A percentile compares a stretch with the other conserved stretches of the same genome.
Conservation (phyloP, 2,888 invertebrate genomes). For the Synanthedon myopaeformis region DNA sequence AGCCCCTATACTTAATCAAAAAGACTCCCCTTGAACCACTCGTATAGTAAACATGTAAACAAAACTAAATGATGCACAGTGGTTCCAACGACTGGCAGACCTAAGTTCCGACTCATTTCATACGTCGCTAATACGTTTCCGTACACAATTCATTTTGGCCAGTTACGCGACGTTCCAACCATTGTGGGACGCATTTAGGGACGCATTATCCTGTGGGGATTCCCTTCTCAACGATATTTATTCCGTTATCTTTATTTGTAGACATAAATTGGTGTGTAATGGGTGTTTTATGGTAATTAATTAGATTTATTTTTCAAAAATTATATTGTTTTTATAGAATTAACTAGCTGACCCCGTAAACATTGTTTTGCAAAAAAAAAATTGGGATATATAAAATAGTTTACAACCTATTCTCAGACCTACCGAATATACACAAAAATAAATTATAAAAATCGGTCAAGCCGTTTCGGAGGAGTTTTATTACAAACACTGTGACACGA, state of each 20-base stretch:
- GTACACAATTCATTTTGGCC: constrained; percentile 40
- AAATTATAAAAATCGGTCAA: no score
- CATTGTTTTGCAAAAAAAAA: no score
- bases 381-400: no score
- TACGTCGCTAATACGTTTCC: constrained; percentile 33
- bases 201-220: constrained; percentile 16
- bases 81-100: constrained; percentile 17
- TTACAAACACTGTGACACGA: no score
- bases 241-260: constrained; percentile 32
- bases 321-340: no score
- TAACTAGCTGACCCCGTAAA: no score
- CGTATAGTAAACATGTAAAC: constrained; percentile 22
- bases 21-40: background rate
- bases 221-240: constrained; percentile 21
- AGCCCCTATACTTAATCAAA: background rate
- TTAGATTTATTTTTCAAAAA: background rate
- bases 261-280: constrained; percentile 43
- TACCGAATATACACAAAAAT: no score
- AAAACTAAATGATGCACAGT: constrained; percentile 27
- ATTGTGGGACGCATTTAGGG: constrained; percentile 35
- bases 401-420: no score
- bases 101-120: constrained; percentile 47
- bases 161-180: constrained; percentile 26
- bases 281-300: constrained; percentile 48
- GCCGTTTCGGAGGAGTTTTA: no score